Conservation (phyloP, 2,888 invertebrate species). For the Spodoptera littoralis region DNA sequence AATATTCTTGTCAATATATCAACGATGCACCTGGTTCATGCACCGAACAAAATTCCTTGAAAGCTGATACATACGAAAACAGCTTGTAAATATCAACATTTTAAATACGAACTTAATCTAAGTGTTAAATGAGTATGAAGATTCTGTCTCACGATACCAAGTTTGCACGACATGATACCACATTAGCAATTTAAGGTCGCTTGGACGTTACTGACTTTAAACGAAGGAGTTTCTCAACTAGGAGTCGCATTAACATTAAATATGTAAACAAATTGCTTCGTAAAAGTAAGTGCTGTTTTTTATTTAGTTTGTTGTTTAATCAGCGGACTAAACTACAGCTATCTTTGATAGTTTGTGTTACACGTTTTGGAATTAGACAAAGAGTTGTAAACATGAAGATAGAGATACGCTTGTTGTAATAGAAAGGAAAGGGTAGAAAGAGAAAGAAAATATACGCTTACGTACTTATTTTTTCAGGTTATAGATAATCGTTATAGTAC, state of each 20-base stretch:
- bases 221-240: slow-evolving; percentile 34
- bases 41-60: neutral
- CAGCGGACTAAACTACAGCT: neutral
- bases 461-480: too few relatives aligned
- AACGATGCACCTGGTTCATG: slow-evolving; percentile 17
- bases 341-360: too few relatives aligned
- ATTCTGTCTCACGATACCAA: slow-evolving; percentile 44
- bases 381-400: too few relatives aligned
- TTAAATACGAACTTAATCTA: slow-evolving; percentile 38
- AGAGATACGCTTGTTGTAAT: too few relatives aligned
- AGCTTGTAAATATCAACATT: slow-evolving; percentile 26
- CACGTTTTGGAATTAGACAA: too few relatives aligned
- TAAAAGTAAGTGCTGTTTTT: slow-evolving; percentile 32
- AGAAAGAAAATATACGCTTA: too few relatives aligned
- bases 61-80: slow-evolving; percentile 1
- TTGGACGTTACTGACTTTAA: slow-evolving; percentile 29
- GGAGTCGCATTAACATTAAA: slow-evolving; percentile 34
- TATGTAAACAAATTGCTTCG: slow-evolving; percentile 45
- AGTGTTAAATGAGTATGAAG: slow-evolving; percentile 52
- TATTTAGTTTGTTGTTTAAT: slow-evolving; percentile 20
- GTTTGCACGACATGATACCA: slow-evolving; percentile 46
- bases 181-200: slow-evolving; percentile 49
- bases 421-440: too few relatives aligned
- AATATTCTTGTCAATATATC: neutral
- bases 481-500: too few relatives aligned